phyloP scores from a whole-genome alignment of 1,140 invertebrate species.

The Episyrphus balteatus region DNA sequence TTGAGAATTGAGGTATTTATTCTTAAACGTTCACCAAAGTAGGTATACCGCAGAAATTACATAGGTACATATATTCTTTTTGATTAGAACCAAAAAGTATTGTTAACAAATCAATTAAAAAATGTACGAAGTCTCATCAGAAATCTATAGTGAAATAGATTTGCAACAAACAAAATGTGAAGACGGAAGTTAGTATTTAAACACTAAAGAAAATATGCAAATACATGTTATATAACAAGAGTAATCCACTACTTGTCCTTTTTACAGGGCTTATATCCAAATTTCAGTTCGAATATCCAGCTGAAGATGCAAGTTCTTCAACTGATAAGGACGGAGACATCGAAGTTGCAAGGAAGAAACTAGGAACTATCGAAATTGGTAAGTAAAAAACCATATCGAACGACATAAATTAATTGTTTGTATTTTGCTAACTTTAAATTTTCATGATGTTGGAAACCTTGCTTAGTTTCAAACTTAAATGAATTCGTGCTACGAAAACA shows the following conservation, averaged over 20 bases:
- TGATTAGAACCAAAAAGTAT: no score
- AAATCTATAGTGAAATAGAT: conserved; percentile 46
- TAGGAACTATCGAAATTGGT: conserved; percentile 39
- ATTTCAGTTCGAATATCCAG: conserved; percentile 45
- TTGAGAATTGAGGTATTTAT: no score
- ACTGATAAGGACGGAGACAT: conserved; percentile 44
- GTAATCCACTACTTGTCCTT: conserved; percentile 1
- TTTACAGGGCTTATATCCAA: conserved; percentile 42
- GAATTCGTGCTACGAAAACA: no score
- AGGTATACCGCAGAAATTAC: no score
- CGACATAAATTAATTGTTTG: no score
- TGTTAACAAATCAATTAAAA: no score
- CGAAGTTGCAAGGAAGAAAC: conserved; percentile 16
- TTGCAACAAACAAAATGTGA: conserved; percentile 24
- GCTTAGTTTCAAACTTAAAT: no score
- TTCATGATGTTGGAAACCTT: no score
- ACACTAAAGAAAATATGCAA: conserved; percentile 2
- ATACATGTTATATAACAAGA: conserved; percentile 2
- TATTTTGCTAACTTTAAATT: no score
- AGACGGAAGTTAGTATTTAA: conserved; percentile 31
- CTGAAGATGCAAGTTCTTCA: conserved; percentile 5
- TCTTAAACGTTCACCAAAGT: no score
- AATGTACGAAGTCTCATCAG: conserved; percentile 44
- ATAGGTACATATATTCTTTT: no score
- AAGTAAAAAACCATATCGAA: no score